Evolutionary conservation across 2,113 vertebrate genomes (phyloP).

Genomic region (Andinoacara biseriatus): DNA sequence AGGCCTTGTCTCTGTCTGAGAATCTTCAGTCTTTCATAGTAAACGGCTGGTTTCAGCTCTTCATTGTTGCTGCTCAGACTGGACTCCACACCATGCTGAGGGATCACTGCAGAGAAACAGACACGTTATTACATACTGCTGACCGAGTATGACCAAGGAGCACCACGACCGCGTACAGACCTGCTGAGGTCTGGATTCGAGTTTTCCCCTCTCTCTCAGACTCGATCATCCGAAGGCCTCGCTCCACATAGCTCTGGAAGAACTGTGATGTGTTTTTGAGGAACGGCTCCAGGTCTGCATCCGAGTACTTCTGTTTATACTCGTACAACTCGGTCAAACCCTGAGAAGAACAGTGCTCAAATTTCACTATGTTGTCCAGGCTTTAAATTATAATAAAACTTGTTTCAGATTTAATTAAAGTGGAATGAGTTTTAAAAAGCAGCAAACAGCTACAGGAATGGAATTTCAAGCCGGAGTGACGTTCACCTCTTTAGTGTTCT

Average conservation of each 20-base stretch:
- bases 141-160: not conserved
- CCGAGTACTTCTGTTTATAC: slow-evolving; percentile 97
- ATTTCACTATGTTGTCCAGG: not conserved
- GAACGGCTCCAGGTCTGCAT: slow-evolving; percentile 96
- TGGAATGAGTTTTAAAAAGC: no score
- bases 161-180: slow-evolving; percentile 59
- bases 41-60: slow-evolving; percentile 93
- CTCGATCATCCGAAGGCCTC: slow-evolving; percentile 95
- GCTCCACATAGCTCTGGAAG: slow-evolving; percentile 98
- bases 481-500: slow-evolving; percentile 95
- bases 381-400: not conserved
- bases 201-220: slow-evolving; percentile 93
- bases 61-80: slow-evolving; percentile 88
- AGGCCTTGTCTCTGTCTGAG: slow-evolving; percentile 94
- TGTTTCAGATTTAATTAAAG: not conserved
- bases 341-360: slow-evolving; percentile 67
- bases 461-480: not conserved
- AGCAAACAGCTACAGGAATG: not conserved
- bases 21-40: slow-evolving; percentile 96
- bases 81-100: slow-evolving; percentile 85
- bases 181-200: slow-evolving; percentile 86
- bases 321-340: slow-evolving; percentile 96
- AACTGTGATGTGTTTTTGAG: slow-evolving; percentile 96
- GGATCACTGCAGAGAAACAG: slow-evolving; percentile 81
- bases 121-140: not conserved